Conservation (phyloP, 23 tunicate genomes). For the Phallusia fumigata region DNA sequence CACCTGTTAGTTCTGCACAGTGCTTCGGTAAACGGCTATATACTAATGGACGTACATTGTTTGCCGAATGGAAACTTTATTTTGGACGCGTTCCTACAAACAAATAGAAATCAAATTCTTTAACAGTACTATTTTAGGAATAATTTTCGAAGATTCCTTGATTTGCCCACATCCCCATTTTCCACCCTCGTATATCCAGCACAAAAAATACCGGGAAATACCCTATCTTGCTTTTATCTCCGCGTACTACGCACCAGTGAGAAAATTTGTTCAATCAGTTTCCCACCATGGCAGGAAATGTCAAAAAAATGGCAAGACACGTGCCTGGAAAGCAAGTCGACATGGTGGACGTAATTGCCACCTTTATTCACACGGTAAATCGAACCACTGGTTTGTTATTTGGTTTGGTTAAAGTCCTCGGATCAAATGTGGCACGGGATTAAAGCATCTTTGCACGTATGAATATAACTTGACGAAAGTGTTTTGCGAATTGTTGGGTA, state of each 20-base stretch:
- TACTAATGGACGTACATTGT: no score
- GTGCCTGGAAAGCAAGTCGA: conserved; percentile 60
- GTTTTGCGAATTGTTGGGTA: no score
- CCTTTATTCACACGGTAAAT: conserved; percentile 66
- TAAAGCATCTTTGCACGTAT: no score
- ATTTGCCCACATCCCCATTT: conserved; percentile 15
- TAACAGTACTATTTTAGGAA: no score
- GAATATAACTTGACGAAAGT: no score
- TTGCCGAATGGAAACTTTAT: no score
- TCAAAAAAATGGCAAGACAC: conserved; percentile 27
- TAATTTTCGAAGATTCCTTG: not conserved
- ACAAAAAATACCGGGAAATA: conserved; percentile 34
- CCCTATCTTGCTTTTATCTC: conserved; percentile 58
- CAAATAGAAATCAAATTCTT: no score
- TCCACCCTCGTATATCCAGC: conserved; percentile 40
- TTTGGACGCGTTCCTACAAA: no score
- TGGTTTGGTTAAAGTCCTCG: no score
- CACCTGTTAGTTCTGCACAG: no score
- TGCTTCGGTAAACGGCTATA: no score
- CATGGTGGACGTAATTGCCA: conserved; percentile 70
- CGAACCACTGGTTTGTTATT: not conserved
- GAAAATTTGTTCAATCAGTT: conserved; percentile 34
- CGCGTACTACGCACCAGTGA: conserved; percentile 44
- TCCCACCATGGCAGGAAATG: conserved; percentile 28
- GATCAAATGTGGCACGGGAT: not conserved